These are phyloP conservation scores for Drosophila monieri DNA, from an alignment of 2,888 invertebrate species.

Conservation along the genomic window DNA sequence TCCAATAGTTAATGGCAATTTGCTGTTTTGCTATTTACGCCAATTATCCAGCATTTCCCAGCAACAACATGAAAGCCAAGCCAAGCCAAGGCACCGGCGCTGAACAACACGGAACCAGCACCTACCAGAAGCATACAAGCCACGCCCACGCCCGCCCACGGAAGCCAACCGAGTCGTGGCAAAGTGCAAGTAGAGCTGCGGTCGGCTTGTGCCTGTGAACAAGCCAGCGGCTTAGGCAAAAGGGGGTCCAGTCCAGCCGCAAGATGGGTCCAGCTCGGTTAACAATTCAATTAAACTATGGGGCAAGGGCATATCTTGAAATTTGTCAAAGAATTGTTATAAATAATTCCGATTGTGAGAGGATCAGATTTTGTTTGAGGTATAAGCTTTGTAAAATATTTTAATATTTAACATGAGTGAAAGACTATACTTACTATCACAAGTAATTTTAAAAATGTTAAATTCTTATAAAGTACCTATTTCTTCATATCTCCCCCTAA, in stretches of 20 bases:
- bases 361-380: not conserved
- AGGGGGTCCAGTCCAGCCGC: not conserved
- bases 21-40: constrained; percentile 80
- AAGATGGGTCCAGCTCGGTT: not conserved
- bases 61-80: constrained; percentile 45
- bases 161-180: constrained; percentile 38
- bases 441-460: not conserved
- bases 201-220: constrained; percentile 35
- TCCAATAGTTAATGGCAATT: constrained; percentile 80
- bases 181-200: constrained; percentile 64
- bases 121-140: constrained; percentile 13
- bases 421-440: no score
- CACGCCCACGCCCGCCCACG: not conserved
- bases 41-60: constrained; percentile 73
- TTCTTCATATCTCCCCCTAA: not conserved
- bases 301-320: not conserved
- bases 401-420: no score
- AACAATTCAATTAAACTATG: not conserved
- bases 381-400: no score
- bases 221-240: constrained; percentile 15
- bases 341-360: not conserved
- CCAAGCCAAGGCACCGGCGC: constrained; percentile 27
- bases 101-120: constrained; percentile 25
- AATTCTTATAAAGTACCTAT: no score
- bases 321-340: no score